These are phyloP conservation scores for Pseudanteris insignis DNA, from an alignment of 2,888 invertebrate species.

Conservation along the genomic window DNA sequence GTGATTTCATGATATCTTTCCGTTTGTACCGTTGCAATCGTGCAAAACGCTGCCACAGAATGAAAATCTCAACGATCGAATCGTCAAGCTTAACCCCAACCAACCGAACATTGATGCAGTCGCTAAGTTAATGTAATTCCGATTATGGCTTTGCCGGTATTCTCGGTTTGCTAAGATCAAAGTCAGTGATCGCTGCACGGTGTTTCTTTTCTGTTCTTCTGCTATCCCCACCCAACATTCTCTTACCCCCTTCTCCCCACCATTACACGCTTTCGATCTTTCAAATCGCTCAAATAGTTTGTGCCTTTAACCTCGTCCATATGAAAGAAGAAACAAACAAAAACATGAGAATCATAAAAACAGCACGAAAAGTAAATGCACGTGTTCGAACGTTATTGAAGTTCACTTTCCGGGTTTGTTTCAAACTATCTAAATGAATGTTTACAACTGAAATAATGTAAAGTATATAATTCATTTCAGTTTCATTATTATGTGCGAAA, in stretches of 20 bases:
- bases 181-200: conserved; percentile 37
- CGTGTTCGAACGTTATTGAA: too few relatives aligned
- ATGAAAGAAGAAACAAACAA: too few relatives aligned
- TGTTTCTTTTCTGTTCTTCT: conserved; percentile 24
- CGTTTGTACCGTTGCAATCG: conserved; percentile 39
- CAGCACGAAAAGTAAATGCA: neutral
- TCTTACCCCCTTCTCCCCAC: neutral
- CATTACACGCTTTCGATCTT: neutral
- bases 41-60: conserved; percentile 32
- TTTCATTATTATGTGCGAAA: too few relatives aligned
- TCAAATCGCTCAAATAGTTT: neutral
- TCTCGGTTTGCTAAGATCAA: conserved; percentile 41
- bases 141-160: conserved; percentile 34
- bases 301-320: neutral
- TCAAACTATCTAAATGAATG: too few relatives aligned
- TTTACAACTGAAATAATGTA: too few relatives aligned
- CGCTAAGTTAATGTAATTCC: conserved; percentile 32
- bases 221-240: neutral
- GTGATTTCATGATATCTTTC: conserved; percentile 29
- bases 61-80: conserved; percentile 43
- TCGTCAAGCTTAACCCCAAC: conserved; percentile 34
- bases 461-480: too few relatives aligned
- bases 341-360: too few relatives aligned
- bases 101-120: conserved; percentile 38
- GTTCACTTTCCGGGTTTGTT: too few relatives aligned